A percentile compares a stretch with the other conserved stretches of the same genome.
These are phyloP conservation scores for Aphelocoma coerulescens DNA, from an alignment of 2,113 vertebrate genomes.

Conservation along the genomic window DNA sequence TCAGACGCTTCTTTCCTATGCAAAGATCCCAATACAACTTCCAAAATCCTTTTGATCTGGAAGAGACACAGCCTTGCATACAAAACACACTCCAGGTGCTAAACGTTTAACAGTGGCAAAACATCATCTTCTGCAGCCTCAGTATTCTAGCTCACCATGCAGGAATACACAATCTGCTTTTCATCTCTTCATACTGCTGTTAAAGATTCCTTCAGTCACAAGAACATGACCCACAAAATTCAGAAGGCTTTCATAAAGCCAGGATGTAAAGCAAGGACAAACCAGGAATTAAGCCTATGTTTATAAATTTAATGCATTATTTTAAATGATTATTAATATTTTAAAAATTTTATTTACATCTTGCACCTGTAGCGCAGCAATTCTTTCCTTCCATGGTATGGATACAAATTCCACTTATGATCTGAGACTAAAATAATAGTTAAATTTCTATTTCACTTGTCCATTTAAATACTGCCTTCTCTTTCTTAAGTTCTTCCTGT, in stretches of 20 bases:
- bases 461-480: slow-evolving; percentile 2
- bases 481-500: slow-evolving; percentile 15
- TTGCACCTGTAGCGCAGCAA: background rate
- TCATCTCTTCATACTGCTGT: background rate
- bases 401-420: background rate
- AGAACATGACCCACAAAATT: background rate
- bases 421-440: slow-evolving; percentile 18
- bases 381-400: background rate
- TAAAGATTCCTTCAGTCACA: background rate
- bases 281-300: background rate
- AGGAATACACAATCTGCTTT: background rate
- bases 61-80: background rate
- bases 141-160: background rate
- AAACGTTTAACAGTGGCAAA: background rate
- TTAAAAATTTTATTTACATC: background rate
- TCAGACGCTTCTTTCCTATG: background rate
- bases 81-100: background rate
- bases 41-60: background rate
- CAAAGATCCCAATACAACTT: background rate
- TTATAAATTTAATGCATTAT: background rate
- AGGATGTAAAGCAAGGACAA: background rate
- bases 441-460: background rate
- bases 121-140: background rate
- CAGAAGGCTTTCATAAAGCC: background rate
- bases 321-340: background rate